Evolutionary conservation across 2,888 invertebrate genomes (phyloP), one percentile per base, ranked within the genome.

Genomic region (Mystacides longicornis): DNA sequence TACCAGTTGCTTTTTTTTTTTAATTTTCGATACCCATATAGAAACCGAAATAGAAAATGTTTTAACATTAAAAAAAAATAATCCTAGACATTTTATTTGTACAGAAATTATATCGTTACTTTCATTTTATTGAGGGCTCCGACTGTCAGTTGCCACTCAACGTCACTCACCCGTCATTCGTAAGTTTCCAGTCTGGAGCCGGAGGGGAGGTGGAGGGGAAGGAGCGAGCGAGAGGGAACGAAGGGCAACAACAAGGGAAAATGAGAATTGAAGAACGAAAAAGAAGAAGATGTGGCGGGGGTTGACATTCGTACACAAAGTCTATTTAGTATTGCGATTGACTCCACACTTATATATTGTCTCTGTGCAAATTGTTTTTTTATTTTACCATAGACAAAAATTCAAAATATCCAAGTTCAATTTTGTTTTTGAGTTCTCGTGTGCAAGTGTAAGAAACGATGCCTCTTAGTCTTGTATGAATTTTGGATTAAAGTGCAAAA

Each of bases 81-180:
- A 31, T 31, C 31, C 7, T 31, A 9, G 31, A 31, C 31, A 31
- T 9, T 31, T 31, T 31, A 14, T 9, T 11, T 31, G 7, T 11
- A 31, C 31, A 31, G 7, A 31, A n/a, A 43, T 16, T 5, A 19
- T 48, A 23, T 23, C 50, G 50, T 31, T 50, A 31, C 23, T 19
- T 50, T 2, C 4, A 23, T 31, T 2, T 2, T 18, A 31, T 37
- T 20, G 31, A 50, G 37, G 51, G 46, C 45, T 33, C 43, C 27
- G 31, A 19, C 52, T 52, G 55, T 49, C 58, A 55, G 42, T 55
- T 55, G 58, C 55, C 58, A 58, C 58, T 58, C 58, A 48, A 23
- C 27, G 54, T 54, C 54, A 54, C 49, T 54, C 54, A 23, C 21
- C 21, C 42, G 42, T 48, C 46, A 31, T 20, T 37, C 37, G 14